These are phyloP conservation scores for Xenentodon cancila DNA, from an alignment of 2,797 vertebrate species.

Conservation along the genomic window DNA sequence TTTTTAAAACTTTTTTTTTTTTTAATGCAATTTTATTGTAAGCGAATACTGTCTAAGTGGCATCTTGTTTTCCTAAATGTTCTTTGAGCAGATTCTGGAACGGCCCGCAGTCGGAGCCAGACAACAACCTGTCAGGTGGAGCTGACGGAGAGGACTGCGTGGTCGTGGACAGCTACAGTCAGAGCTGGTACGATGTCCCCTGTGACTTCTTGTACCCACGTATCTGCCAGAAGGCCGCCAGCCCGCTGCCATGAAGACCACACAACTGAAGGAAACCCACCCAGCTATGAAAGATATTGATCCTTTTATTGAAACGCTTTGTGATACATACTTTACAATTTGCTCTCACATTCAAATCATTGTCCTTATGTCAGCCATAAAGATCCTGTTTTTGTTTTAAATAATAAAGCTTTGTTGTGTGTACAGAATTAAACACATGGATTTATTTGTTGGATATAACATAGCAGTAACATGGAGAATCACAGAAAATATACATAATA, in stretches of 20 bases:
- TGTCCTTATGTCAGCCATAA: not conserved
- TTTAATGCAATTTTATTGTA: too few species aligned
- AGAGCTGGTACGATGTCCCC: conserved; percentile 23
- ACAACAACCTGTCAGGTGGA: conserved; percentile 17
- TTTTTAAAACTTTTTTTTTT: too few species aligned
- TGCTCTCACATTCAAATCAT: conserved; percentile 6
- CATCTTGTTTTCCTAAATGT: not conserved
- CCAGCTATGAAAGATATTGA: not conserved
- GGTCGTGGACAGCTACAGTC: conserved; percentile 27
- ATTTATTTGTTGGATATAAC: conserved; percentile 15
- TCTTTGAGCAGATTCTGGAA: conserved; percentile 28
- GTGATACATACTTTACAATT: not conserved
- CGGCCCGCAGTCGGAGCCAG: not conserved
- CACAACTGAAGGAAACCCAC: conserved; percentile 9
- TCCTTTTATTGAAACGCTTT: conserved; percentile 29
- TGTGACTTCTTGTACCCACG: conserved; percentile 26
- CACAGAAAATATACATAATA: conserved; percentile 10
- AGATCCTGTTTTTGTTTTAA: not conserved
- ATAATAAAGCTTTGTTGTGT: conserved; percentile 18
- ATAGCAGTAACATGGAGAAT: conserved; percentile 4
- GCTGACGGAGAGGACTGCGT: conserved; percentile 39
- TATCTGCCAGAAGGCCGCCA: conserved; percentile 39
- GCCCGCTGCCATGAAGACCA: not conserved
- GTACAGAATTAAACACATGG: conserved; percentile 9
- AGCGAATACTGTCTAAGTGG: too few species aligned